Base-by-base conservation (phyloP, 35 echinoderm and acorn worm species). In the Antedon bifida region DNA sequence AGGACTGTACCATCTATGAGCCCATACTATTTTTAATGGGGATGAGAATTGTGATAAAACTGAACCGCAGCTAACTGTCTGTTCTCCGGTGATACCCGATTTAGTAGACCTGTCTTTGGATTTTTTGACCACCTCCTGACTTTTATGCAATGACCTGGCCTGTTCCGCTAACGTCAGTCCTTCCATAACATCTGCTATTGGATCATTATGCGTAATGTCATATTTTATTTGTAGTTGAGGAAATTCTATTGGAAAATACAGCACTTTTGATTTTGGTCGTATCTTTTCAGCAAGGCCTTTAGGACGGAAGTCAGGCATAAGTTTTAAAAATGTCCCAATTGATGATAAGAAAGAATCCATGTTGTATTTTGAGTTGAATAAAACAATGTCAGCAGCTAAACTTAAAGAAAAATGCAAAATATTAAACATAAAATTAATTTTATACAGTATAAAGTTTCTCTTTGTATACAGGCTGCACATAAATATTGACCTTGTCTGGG, bases 1-100 rank as follows among this genome's bases (percentile, higher is more conserved):
- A n/a, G n/a, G n/a, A n/a, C n/a, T n/a, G n/a, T 87, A 96, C 93
- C 93, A 96, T 81, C 93, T 83, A 35, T 96, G 93, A 81, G 93
- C 86, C 93, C 93, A 96, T 12, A 96, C 83, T 80, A 96, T 96
- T 39, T 91, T 87, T 32, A 96, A 82, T 74, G 83, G 51, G 23
- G 51, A 12, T 64, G 51, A n/a, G n/a, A n/a, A 16, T 26, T 64
- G 7, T 16, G 9, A 1, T 16, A 21, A 23, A 64, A 64, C 23
- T 23, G 19, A 64, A 21, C 51, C 23, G 5, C 9, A 23, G 26
- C 26, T 7, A 2, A 7, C 3, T 64, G 7, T 64, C 26, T 26
- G 51, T 64, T 19, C 26, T 64, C 26, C 51, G 26, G 3, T 21
- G 5, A 42, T 14, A 42, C 14, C 38, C 14, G 4, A 4, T 42